Evolutionary conservation across 2,797 vertebrate species (phyloP).

Genomic region (Aeoliscus strigatus): DNA sequence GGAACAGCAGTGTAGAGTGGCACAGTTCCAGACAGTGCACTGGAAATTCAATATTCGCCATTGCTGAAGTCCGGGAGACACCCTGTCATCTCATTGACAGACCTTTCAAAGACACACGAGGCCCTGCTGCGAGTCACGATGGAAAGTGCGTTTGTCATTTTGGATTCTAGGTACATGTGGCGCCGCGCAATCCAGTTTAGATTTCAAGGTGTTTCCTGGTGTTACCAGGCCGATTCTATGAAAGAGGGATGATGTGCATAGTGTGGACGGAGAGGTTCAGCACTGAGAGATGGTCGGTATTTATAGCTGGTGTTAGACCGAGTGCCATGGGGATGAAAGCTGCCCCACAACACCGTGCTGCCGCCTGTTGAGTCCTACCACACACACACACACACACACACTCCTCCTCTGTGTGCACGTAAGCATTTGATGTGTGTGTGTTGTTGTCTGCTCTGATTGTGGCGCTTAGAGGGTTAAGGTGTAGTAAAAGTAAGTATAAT

Average conservation of each 20-base stretch:
- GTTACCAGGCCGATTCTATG: conserved; percentile 51
- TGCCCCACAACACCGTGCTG: conserved; percentile 32
- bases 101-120: not conserved
- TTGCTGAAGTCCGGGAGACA: conserved; percentile 15
- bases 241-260: conserved; percentile 62
- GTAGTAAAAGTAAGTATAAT: too few species aligned
- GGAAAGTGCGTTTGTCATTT: conserved; percentile 23
- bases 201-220: conserved; percentile 63
- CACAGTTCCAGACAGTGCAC: conserved; percentile 40
- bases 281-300: conserved; percentile 51
- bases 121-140: conserved; percentile 1
- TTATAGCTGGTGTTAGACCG: conserved; percentile 66
- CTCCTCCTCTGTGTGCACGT: conserved; percentile 13
- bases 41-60: conserved; percentile 57
- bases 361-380: conserved; percentile 9
- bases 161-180: conserved; percentile 1
- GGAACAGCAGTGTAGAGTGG: conserved; percentile 71
- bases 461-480: too few species aligned
- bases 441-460: conserved; percentile 1
- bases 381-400: too few species aligned
- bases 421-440: conserved; percentile 16
- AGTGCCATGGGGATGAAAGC: conserved; percentile 64
- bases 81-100: not conserved
- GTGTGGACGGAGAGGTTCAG: conserved; percentile 28
- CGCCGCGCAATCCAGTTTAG: conserved; percentile 41